Base-by-base conservation (phyloP, 2,797 vertebrate genomes). In the Bovichtus variegatus region DNA sequence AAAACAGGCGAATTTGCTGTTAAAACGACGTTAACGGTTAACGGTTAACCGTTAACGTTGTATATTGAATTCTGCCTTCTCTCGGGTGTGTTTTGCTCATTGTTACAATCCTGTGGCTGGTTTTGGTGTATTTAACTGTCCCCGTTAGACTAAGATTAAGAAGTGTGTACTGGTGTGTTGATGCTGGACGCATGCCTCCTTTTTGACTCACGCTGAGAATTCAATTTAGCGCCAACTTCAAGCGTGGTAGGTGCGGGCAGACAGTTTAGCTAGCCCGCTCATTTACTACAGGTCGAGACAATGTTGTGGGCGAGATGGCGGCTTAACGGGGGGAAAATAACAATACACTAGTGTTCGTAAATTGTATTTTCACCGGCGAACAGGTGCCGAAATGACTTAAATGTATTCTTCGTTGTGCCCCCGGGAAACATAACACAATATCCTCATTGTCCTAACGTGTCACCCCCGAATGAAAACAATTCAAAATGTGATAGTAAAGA, bases 171-270 rank as follows among this genome's bases (percentile, higher is more conserved):
- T 46, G 4, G 53, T 59, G 63, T 61, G 41, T 13, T 13, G 25
- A n/a, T 57, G 11, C 25, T 21, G 50, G 59, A 47, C 2, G 12
- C 65, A 2, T 62, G 65, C 1, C 4, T 55, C 18, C 58, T 79
- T 86, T 87, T 85, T 74, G 54, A 64, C 53, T 13, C 47, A 12
- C 3, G 21, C 18, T 13, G 6, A 9, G 13, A 74, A 54, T 85
- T 74, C 60, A 84, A 85, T 87, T 80, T 81, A 86, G 38, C 89
- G 89, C 87, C 73, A 80, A 73, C 19, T 36, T 25, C 7, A 19
- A 38, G 53, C 71, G 1, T 64, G 68, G n/a, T 40, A 5, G 0
- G 27, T 38, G 31, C 6, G 27, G 27, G 27, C n/a, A n/a, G 49
- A 21, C 11, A 4, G 36, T 16, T 31, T 18, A 55, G 29, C 9